Percentiles rank a stretch among this genome's conserved stretches.
Evolutionary conservation across 2,797 vertebrate genomes (phyloP).

Genomic region (Myiotriccus ornatus): DNA sequence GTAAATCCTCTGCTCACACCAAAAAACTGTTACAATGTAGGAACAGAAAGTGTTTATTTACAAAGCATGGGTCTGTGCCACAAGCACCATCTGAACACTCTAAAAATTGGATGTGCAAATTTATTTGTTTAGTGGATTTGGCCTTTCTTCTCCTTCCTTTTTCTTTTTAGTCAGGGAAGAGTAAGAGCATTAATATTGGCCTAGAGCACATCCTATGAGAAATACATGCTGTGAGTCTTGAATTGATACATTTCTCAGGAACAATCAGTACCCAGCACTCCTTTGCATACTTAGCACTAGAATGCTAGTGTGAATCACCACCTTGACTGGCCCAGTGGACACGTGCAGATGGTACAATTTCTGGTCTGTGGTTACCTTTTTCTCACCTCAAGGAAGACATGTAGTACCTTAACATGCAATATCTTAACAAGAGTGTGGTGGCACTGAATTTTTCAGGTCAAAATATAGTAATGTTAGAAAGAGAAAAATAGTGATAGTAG

Average conservation of each 20-base stretch:
- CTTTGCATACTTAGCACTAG: background rate
- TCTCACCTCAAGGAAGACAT: background rate
- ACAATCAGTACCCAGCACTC: background rate
- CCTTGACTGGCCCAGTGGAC: background rate
- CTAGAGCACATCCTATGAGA: background rate
- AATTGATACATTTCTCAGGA: background rate
- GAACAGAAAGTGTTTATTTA: background rate
- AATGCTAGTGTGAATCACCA: background rate
- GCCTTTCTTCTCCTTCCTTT: background rate
- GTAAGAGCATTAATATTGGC: background rate
- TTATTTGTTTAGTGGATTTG: background rate
- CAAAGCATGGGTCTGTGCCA: background rate
- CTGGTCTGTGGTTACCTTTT: background rate
- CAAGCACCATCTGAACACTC: background rate
- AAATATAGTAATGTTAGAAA: background rate
- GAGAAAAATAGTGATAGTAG: background rate
- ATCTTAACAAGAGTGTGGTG: background rate
- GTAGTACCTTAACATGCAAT: background rate
- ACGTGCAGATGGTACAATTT: background rate
- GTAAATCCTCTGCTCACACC: background rate
- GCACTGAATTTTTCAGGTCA: background rate
- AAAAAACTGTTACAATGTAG: background rate
- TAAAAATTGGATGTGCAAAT: background rate
- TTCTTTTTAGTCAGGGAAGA: background rate
- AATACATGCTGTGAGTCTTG: background rate